Percentiles rank a stretch among this genome's conserved stretches.
phyloP scores from a whole-genome alignment of 2,797 vertebrate species.

The Helostoma temminkii region DNA sequence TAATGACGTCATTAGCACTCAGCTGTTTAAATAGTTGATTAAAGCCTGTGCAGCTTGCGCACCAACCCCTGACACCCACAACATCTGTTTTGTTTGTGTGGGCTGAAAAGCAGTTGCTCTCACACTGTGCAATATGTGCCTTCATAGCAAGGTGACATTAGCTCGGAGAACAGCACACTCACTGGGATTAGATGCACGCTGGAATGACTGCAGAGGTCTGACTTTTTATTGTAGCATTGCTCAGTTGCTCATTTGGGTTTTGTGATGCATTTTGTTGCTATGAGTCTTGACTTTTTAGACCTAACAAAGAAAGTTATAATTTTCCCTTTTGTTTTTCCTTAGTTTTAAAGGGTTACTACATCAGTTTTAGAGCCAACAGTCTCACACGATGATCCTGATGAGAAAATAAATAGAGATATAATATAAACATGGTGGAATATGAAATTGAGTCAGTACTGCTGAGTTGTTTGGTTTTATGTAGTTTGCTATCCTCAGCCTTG shows the following conservation, averaged over 20 bases:
- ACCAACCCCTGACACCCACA: conserved; percentile 65
- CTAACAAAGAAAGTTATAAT: too few species aligned
- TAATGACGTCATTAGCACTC: conserved; percentile 61
- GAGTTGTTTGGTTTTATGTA: too few species aligned
- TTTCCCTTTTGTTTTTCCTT: too few species aligned
- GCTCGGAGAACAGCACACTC: conserved; percentile 49
- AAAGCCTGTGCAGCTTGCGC: conserved; percentile 66
- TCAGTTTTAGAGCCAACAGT: too few species aligned
- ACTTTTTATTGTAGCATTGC: conserved; percentile 12
- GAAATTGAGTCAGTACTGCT: too few species aligned
- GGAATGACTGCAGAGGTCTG: conserved; percentile 35
- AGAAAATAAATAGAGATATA: too few species aligned
- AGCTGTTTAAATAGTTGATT: conserved; percentile 74
- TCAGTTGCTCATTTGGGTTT: too few species aligned
- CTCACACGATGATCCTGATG: neutral
- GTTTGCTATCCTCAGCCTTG: too few species aligned
- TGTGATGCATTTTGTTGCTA: too few species aligned
- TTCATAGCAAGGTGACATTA: conserved; percentile 72
- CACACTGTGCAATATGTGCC: conserved; percentile 63
- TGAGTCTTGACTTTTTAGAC: neutral
- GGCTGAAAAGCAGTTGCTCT: conserved; percentile 63
- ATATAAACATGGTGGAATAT: too few species aligned
- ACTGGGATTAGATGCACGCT: conserved; percentile 37
- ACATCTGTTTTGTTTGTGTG: conserved; percentile 76
- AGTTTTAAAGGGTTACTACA: too few species aligned